Evolutionary conservation across 1,140 invertebrate genomes (phyloP), one percentile per base, ranked within the genome.

Genomic region (Adelges cooleyi): DNA sequence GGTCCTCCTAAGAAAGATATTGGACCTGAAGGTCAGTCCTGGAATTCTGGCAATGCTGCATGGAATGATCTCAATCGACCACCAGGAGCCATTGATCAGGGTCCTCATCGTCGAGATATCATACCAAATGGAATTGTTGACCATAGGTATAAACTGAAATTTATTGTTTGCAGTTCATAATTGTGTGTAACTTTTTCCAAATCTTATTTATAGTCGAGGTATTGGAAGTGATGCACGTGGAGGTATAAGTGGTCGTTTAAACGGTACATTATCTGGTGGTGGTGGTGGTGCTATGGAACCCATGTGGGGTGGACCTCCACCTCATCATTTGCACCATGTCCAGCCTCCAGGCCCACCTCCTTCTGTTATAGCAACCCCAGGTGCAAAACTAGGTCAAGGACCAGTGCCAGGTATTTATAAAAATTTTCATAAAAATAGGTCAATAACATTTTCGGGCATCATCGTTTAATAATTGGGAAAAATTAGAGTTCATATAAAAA

Each of bases 191-290:
- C 11, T 33, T 6, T 6, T 33, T 33, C 11, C 29, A n/a, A n/a
- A n/a, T n/a, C n/a, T 33, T 29, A 51, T 25, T 25, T 54, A 40
- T 22, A 65, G 38, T 51, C 70, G 70, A 65, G 67, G 65, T 11
- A 78, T 80, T 73, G 74, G 74, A 38, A 76, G 78, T 10, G 79
- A 79, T 70, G 78, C 77, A 6, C 83, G 82, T 0, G 79, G 84
- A 23, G 87, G 86, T 6, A 89, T 89, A 66, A 87, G 85, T 40
- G 85, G 85, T 33, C 77, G 85, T 27, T 75, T 86, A 44, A 86
- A 86, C 68, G 84, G 84, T 20, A 62, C 56, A 20, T 48, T 62
- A 15, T 46, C 40, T 33, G 42, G 56, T 9, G 56, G 40, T 20
- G 38, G 53, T 9, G 76, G 79, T 3, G 76, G 74, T 13, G 78